A percentile compares a stretch with the other conserved stretches of the same genome.
These are phyloP conservation scores for Nasonia giraulti DNA, from an alignment of 1,140 invertebrate species.

Conservation along the genomic window DNA sequence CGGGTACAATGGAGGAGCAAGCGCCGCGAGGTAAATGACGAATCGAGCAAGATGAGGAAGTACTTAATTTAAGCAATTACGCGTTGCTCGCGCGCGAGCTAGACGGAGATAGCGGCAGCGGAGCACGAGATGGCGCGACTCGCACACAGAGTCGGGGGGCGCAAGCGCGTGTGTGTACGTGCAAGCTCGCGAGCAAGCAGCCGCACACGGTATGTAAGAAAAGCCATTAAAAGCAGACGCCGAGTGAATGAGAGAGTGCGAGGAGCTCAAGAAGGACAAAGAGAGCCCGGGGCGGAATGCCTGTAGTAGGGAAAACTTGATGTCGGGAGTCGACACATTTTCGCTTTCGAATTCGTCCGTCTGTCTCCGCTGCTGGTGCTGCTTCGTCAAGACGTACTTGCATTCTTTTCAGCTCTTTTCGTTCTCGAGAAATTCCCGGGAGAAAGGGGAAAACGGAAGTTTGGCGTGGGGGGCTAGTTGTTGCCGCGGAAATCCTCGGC, in stretches of 20 bases:
- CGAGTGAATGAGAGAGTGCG: constrained; percentile 3
- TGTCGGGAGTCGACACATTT: constrained; percentile 28
- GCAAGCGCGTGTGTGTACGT: background rate
- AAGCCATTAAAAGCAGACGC: constrained; percentile 47
- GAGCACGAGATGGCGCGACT: background rate
- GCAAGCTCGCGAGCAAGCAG: background rate
- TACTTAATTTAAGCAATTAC: constrained; percentile 54
- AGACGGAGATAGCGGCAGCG: background rate
- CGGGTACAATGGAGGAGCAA: constrained; percentile 25
- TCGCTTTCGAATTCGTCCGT: constrained; percentile 36
- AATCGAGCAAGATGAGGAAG: constrained; percentile 53
- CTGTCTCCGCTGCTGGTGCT: background rate
- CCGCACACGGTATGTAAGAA: constrained; percentile 24
- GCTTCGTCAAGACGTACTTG: background rate
- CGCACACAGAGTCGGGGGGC: background rate
- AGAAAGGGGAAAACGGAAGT: background rate
- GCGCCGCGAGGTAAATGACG: constrained; percentile 49
- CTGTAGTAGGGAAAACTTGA: background rate
- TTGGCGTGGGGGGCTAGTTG: background rate
- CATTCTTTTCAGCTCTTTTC: too few relatives aligned
- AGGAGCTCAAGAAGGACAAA: background rate
- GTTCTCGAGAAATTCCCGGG: background rate
- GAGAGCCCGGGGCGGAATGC: background rate
- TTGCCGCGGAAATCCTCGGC: background rate
- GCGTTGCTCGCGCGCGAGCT: background rate